Base-by-base conservation (phyloP, 2,113 vertebrate genomes). In the Petrocephalus microphthalmus region DNA sequence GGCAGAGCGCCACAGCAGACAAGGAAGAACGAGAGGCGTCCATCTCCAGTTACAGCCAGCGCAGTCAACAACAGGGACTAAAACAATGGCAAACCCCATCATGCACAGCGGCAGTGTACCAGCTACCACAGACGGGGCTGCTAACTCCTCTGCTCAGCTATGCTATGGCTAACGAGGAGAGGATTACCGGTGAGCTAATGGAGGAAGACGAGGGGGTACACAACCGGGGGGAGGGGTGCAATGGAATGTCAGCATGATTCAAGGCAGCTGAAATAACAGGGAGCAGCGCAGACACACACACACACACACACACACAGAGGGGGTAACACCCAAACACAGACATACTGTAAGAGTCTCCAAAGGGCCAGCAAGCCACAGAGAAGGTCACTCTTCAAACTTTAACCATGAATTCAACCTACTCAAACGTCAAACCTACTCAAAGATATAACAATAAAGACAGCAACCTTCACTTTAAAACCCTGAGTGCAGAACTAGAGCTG, bases 211-310 rank as follows among this genome's bases (percentile, higher is more conserved):
- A 29, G 51, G 60, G 20, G 83, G n/a, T 29, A 49, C 81, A 49
- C 42, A 15, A 54, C 56, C 15, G 2, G 57, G 57, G 7, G 57
- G 84, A 33, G 17, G 19, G 25, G 49, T 91, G 91, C 85, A 45
- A 53, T 29, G 91, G 91, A 93, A 92, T 94, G 92, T 91, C 90
- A 91, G 88, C 90, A 90, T 94, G 94, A 95, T 94, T 93, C 93
- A 94, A 92, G 94, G 92, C 95, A 96, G 95, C 95, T 96, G 95
- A 94, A 91, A 94, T 78, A 95, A 95, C 92, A 94, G 90, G 85
- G 88, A 90, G 88, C 89, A 87, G 33, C 33, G 29, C 22, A 20
- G 4, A 15, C 49, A 2, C 22, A 2, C 22, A 25, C 82, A 1
- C 42, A 13, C 81, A 6, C 82, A 84, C 82, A 52, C 45, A 84